These are phyloP conservation scores for Scaptomyza flava DNA, from an alignment of 2,888 invertebrate genomes.

Conservation along the genomic window DNA sequence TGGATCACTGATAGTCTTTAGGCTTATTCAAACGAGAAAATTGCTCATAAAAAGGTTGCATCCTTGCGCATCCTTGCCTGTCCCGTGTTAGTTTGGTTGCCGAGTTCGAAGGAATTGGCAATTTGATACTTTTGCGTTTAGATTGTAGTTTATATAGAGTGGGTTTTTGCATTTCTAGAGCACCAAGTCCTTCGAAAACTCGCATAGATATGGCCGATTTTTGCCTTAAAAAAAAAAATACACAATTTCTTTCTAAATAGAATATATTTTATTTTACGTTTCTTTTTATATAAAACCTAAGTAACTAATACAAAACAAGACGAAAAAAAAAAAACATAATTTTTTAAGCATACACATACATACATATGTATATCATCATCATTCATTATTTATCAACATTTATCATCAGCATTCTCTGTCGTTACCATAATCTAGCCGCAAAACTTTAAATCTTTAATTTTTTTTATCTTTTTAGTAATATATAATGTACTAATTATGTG, in stretches of 20 bases:
- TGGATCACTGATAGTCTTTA: no score
- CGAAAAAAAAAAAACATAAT: slow-evolving; percentile 68
- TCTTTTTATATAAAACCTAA: slow-evolving; percentile 74
- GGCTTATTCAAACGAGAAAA: no score
- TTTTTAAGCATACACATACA: slow-evolving; percentile 66
- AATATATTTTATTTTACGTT: slow-evolving; percentile 72
- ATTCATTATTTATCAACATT: slow-evolving; percentile 25
- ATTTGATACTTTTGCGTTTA: no score
- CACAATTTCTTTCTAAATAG: slow-evolving; percentile 56
- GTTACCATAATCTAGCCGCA: slow-evolving; percentile 33
- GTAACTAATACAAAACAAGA: slow-evolving; percentile 74
- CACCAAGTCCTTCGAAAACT: no score
- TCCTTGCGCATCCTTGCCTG: no score
- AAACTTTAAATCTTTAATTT: slow-evolving; percentile 15
- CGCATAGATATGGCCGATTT: no score
- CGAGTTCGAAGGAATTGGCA: no score
- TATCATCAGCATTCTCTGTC: slow-evolving; percentile 18
- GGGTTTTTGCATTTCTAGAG: no score
- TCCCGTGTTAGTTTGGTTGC: no score
- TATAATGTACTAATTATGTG: slow-evolving; percentile 54
- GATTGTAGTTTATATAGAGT: no score
- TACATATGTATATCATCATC: slow-evolving; percentile 33
- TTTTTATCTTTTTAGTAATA: slow-evolving; percentile 51
- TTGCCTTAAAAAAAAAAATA: not conserved
- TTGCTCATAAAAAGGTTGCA: no score